phyloP scores from a whole-genome alignment of 2,888 invertebrate species.

The Acleris emargana region DNA sequence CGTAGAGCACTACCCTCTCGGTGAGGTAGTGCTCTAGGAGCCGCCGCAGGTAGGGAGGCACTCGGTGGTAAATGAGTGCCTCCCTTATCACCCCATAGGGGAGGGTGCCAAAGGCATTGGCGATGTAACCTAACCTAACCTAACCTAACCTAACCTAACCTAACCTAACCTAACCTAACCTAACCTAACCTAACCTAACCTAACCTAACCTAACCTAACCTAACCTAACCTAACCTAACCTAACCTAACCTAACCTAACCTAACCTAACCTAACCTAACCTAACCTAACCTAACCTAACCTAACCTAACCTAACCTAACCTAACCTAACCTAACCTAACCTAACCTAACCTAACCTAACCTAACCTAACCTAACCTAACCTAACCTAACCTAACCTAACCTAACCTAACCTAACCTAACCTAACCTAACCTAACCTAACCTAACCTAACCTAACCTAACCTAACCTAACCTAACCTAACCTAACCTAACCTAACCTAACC shows the following conservation, averaged over 20 bases:
- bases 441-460: constrained; percentile 25
- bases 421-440: constrained; percentile 29
- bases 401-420: constrained; percentile 32
- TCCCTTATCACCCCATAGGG: too few species aligned
- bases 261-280: constrained; percentile 37
- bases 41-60: too few species aligned
- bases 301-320: constrained; percentile 39
- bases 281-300: constrained; percentile 38
- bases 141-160: too few species aligned
- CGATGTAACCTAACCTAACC: too few species aligned
- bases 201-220: constrained; percentile 9
- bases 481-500: constrained; percentile 28
- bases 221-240: constrained; percentile 5
- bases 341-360: constrained; percentile 40
- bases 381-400: constrained; percentile 29
- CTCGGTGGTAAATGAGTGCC: too few species aligned
- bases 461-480: constrained; percentile 15
- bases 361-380: constrained; percentile 40
- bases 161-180: too few species aligned
- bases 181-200: not conserved
- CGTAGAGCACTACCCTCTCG: too few species aligned
- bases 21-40: too few species aligned
- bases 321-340: constrained; percentile 40
- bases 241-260: constrained; percentile 36
- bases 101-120: too few species aligned